Conservation (phyloP, 2,797 vertebrate genomes). For the Buphagus erythrorhynchus region DNA sequence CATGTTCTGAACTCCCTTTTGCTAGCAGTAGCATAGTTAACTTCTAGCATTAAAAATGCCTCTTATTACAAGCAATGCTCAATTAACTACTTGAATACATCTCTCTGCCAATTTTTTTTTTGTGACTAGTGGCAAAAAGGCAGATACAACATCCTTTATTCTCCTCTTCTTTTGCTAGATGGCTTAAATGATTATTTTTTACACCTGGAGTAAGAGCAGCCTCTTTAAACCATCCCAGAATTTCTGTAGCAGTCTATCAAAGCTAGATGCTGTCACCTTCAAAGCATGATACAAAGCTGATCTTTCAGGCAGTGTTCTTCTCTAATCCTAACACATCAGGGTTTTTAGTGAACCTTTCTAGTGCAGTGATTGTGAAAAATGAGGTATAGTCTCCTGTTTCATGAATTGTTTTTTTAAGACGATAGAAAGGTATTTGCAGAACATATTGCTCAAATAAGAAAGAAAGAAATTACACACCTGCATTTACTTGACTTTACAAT, state of each 20-base stretch:
- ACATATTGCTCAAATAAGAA: neutral
- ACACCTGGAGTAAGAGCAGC: neutral
- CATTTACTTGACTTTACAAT: neutral
- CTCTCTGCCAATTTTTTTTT: neutral
- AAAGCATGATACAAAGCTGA: neutral
- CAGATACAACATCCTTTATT: neutral
- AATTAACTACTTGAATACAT: neutral
- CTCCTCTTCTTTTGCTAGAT: neutral
- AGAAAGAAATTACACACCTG: neutral
- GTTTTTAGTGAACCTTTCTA: neutral
- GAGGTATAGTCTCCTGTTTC: neutral
- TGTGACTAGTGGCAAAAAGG: neutral
- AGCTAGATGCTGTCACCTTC: neutral
- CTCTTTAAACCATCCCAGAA: neutral
- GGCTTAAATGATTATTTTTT: neutral
- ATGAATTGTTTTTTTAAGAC: neutral
- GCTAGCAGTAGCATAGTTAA: neutral
- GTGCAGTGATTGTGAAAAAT: neutral
- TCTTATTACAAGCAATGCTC: neutral
- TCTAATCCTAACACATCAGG: neutral
- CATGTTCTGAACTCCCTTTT: slow-evolving; percentile 41
- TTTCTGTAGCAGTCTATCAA: neutral
- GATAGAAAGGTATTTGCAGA: neutral
- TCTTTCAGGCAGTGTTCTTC: neutral
- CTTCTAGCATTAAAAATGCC: neutral